phyloP scores from a whole-genome alignment of 2,797 vertebrate genomes.

The Chloroceryle amazona region DNA sequence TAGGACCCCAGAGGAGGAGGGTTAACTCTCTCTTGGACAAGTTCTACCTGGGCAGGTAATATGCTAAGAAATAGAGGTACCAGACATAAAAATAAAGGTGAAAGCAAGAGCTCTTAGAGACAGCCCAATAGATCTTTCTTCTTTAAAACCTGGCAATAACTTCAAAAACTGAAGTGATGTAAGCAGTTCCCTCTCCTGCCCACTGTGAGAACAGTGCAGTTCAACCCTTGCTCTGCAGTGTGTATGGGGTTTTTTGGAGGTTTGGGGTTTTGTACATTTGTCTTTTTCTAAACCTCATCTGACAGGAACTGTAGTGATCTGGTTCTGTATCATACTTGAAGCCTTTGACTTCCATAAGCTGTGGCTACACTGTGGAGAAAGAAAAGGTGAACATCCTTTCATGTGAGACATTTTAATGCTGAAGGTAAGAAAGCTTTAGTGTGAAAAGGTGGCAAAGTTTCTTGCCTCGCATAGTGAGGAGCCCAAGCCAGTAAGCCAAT shows the following conservation, averaged over 20 bases:
- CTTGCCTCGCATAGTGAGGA: not conserved
- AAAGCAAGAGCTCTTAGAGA: not conserved
- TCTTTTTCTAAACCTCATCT: constrained; percentile 26
- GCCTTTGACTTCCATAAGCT: not conserved
- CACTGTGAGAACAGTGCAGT: not conserved
- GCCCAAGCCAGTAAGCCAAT: not conserved
- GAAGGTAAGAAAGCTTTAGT: not conserved
- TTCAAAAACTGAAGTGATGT: not conserved
- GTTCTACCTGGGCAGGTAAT: not conserved
- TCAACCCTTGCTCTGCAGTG: not conserved
- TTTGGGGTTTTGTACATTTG: not conserved
- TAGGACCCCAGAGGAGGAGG: not conserved
- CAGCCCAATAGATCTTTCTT: not conserved
- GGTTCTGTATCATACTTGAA: not conserved
- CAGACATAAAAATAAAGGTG: not conserved
- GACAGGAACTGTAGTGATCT: not conserved
- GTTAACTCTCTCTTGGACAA: not conserved
- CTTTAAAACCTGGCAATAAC: not conserved
- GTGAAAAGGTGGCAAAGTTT: not conserved
- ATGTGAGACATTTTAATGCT: not conserved
- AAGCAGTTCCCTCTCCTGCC: not conserved
- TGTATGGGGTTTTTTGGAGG: not conserved
- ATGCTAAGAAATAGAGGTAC: not conserved
- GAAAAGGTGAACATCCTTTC: not conserved
- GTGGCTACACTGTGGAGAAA: not conserved